Evolutionary conservation across 2,797 vertebrate species (phyloP), one percentile per base, ranked within the genome.

Genomic region (Sitta carolinensis): DNA sequence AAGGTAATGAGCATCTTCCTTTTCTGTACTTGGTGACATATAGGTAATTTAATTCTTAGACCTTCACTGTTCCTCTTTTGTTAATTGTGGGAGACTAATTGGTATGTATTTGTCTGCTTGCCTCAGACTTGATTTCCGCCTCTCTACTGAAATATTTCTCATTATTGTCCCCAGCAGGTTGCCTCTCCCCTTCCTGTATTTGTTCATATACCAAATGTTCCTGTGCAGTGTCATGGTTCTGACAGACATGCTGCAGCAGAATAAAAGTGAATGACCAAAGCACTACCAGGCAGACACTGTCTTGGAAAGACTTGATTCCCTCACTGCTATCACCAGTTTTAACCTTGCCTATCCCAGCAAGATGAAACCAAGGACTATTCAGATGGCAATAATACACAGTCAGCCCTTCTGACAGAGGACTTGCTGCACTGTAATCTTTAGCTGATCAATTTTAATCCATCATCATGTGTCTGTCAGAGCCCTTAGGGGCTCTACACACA

Each of bases 141-240:
- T 90, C 47, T 72, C 64, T 62, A 48, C 92, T 78, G 77, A 94
- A 96, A 62, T 90, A 96, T 64, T 93, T 94, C 95, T 90, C 88
- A 81, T 88, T 91, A 90, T 93, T 96, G 92, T 95, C 88, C 88
- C 51, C 83, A 75, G 80, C 66, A 96, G 66, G 83, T 93, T 94
- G 83, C 85, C 76, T 86, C 92, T 95, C 73, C 90, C 83, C 80
- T 96, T 95, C 92, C 94, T 95, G 88, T 80, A 81, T 93, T 95
- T 94, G 90, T 93, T 94, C 58, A 2, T 64, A 93, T 25, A 77
- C 52, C 57, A 67, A 83, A 94, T 70, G 73, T 81, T 91, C 50
- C 90, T 86, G 83, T 54, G 72, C 73, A 91, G 73, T 32, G 32
- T 93, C 85, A 90, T 38, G 32, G 45, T 66, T 83, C 93, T 81